Base-by-base conservation (phyloP, 2,888 invertebrate species). In the Hydroisotoma schaefferi region DNA sequence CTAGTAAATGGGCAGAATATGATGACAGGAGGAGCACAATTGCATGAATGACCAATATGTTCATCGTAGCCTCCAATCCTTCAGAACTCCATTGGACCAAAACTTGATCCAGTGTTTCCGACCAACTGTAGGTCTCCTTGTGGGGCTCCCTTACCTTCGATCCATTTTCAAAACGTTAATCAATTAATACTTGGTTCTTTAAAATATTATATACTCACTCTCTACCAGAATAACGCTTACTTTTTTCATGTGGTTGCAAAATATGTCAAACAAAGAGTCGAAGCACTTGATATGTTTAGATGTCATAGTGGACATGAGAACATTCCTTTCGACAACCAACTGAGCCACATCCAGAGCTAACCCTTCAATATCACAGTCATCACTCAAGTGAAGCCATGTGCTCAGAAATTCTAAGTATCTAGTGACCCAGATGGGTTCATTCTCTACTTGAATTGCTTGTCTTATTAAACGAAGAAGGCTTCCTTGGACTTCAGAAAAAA, bases 311-410 rank as follows among this genome's bases (percentile, higher is more conserved):
- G 86, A 85, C 73, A 91, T 87, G 73, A 95, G 87, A 6, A 89
- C 88, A 65, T 88, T 87, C 20, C 95, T 82, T 77, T 95, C 94
- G 58, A 95, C 94, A 64, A 95, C 87, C 71, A 94, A 80, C 71
- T 93, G 92, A 12, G 92, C 89, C 76, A 95, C 84, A 76, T 94
- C 94, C 25, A 72, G 55, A 37, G 57, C 57, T n/a, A 64, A 61
- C 28, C 57, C 48, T 27, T 59, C 61, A 20, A 55, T 54, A 33
- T 33, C 33, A 33, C 33, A 33, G 1, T 53, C 49, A 8, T 65
- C 65, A 15, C 40, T 40, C 8, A 69, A 49, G 6, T 58, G 55
- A 28, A 65, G 61, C 72, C 72, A 72, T 2, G 54, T 40, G 43
- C 65, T 65, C 2, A 72, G 48, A 51, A 66, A 72, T 25, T 70